Evolutionary conservation across 2,797 vertebrate species (phyloP), one percentile per base, ranked within the genome.

Genomic region (Xyrichtys novacula): DNA sequence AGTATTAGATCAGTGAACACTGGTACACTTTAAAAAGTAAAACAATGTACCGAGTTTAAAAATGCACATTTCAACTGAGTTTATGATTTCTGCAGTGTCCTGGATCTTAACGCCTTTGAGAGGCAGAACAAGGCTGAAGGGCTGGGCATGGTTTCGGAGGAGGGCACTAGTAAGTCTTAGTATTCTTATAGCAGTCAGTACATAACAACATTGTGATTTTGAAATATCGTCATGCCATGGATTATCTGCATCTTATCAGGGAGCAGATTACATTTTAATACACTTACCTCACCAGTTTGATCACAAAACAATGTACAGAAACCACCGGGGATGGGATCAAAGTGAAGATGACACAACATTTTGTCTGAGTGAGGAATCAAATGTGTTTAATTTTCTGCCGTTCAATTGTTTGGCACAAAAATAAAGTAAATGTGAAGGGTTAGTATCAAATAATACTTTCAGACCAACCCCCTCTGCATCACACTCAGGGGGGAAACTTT

Each of bases 41-140:
- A 44, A 34, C 14, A 34, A 14, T 2, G 11, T 34, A 34, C 2
- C 4, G 11, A 1, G 11, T 9, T 5, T 57, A 14, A 4, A 3
- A n/a, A 5, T 42, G 8, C 5, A 20, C 1, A 31, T 7, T 11
- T 67, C 7, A 74, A 63, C 26, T 20, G 6, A 0, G 11, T 74
- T 61, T 26, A 5, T 78, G 5, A 75, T 68, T 29, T 71, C 39
- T 38, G 23, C 91, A 98, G 97, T 11, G 97, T 98, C 49, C 91
- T 98, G 91, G 97, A 98, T 86, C 93, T 97, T 66, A 97, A 97
- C 74, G 96, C 96, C 32, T 97, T 97, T 80, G 96, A 98, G 94
- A 95, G 97, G 85, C 97, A 98, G 92, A 98, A 98, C 91, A 98
- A 98, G 81, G 97, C 97, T 0, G 97, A 98, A 87, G 97, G 97